phyloP scores from a whole-genome alignment of 2,888 invertebrate species.

The Empis livida region DNA sequence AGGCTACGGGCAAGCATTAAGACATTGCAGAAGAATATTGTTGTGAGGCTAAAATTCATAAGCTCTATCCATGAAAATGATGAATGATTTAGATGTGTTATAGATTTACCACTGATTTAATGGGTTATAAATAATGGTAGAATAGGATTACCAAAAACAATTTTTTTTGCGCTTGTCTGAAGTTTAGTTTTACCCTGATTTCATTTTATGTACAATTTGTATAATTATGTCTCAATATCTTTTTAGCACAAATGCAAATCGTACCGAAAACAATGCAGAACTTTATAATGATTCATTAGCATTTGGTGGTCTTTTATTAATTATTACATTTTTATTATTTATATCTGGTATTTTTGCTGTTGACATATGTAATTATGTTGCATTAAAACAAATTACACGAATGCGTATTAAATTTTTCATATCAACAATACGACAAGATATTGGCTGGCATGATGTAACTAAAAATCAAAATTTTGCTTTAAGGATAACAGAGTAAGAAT shows the following conservation, averaged over 20 bases:
- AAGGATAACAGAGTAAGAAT: slow-evolving; percentile 57
- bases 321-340: slow-evolving; percentile 46
- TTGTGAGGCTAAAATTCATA: too few relatives aligned
- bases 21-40: too few relatives aligned
- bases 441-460: slow-evolving; percentile 60
- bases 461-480: slow-evolving; percentile 60
- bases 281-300: slow-evolving; percentile 52
- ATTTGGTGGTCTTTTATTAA: slow-evolving; percentile 48
- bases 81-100: too few relatives aligned
- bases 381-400: slow-evolving; percentile 48
- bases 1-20: too few relatives aligned
- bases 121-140: too few relatives aligned
- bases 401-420: slow-evolving; percentile 48
- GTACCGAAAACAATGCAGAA: slow-evolving; percentile 43
- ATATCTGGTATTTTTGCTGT: slow-evolving; percentile 51
- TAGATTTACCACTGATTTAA: too few relatives aligned
- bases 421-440: slow-evolving; percentile 56
- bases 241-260: slow-evolving; percentile 39
- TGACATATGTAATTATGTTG: slow-evolving; percentile 52
- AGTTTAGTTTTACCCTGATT: too few relatives aligned
- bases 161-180: too few relatives aligned
- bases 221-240: too few relatives aligned
- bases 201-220: too few relatives aligned
- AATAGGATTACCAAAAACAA: too few relatives aligned
- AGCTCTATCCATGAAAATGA: too few relatives aligned